Evolutionary conservation across 1,140 invertebrate genomes (phyloP), one percentile per base, ranked within the genome.

Genomic region (Zophobas atratus): DNA sequence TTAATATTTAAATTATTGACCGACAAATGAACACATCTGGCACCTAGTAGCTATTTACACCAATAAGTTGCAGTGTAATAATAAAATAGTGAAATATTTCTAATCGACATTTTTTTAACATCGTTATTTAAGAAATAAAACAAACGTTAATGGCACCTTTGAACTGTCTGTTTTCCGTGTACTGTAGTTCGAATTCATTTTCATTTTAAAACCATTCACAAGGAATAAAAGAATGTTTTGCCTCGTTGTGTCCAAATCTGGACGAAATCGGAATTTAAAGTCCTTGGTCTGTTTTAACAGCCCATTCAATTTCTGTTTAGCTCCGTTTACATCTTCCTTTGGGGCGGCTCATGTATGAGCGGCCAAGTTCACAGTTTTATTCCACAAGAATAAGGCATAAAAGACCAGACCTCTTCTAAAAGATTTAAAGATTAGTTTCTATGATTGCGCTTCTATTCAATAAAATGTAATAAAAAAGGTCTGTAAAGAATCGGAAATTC

Each of bases 361-460:
- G 56, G 39, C 46, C 38, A 48, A 70, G 33, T 70, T 70, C n/a
- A n/a, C 6, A 48, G 33, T 73, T 73, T 41, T 55, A 41, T 73
- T 39, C 39, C 34, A 48, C 8, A 2, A 72, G 46, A 72, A 38
- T 51, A 36, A 55, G 8, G 39, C 49, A 55, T 32, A 55, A 73
- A 55, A 56, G 34, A 71, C 32, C 33, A 49, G 8, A 70, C 48
- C 38, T 56, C 36, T 73, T 39, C 49, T 56, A 56, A 55, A 32
- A 73, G 71, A 73, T 73, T 77, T 71, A 70, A 67, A 81, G 80
- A 81, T 81, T 81, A 81, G 80, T 81, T 81, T 81, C 78, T 81
- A 73, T 76, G 76, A 79, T 80, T 81, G 78, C 78, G 67, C 56
- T 53, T 51, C 73, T 41, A 79, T 76, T 79, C 36, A 75, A 75